A percentile compares a stretch with the other conserved stretches of the same genome.
phyloP scores from a whole-genome alignment of 2,888 invertebrate species.

The Timema podura region DNA sequence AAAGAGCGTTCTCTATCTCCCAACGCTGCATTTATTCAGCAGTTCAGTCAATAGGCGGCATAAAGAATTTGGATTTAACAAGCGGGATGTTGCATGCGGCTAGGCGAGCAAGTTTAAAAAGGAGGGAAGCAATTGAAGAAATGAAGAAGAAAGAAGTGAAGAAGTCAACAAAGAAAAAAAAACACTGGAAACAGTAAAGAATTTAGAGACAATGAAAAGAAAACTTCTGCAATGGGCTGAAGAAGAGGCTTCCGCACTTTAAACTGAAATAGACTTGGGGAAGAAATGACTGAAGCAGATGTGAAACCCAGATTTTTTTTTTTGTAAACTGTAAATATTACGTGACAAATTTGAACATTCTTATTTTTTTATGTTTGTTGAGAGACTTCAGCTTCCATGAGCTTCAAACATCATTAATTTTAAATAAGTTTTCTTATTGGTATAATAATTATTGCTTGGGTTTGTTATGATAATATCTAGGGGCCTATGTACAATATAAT shows the following conservation, averaged over 20 bases:
- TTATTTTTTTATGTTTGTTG: too few species aligned
- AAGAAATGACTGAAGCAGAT: neutral
- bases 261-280: neutral
- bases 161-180: neutral
- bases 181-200: neutral
- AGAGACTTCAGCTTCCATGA: too few species aligned
- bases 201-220: neutral
- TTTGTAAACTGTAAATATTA: too few species aligned
- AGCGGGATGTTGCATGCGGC: neutral
- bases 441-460: too few species aligned
- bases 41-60: neutral
- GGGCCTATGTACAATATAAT: too few species aligned
- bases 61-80: neutral
- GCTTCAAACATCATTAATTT: too few species aligned
- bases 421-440: too few species aligned
- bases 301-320: neutral
- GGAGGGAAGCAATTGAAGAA: conserved; percentile 5
- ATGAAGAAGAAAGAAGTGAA: neutral
- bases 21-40: neutral
- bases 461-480: too few species aligned
- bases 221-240: neutral
- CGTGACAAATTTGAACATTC: too few species aligned
- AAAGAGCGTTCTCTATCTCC: conserved; percentile 4
- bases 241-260: conserved; percentile 10
- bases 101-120: conserved; percentile 3